Base-by-base conservation (phyloP, 2,113 vertebrate genomes). In the Tonatia bakeri region DNA sequence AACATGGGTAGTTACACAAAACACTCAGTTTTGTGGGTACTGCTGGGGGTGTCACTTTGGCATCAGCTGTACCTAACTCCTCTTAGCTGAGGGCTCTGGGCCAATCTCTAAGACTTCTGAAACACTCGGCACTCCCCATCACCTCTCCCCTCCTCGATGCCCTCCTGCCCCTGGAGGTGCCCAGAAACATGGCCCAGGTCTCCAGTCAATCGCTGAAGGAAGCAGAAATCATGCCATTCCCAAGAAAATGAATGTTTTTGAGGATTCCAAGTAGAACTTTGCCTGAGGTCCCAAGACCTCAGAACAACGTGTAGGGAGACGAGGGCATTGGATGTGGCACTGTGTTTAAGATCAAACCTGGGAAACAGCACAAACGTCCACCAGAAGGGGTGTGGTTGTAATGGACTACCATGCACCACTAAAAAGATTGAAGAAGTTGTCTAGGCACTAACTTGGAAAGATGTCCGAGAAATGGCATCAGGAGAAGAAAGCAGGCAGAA, bases 261-360 rank as follows among this genome's bases (percentile, higher is more conserved):
- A 95, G 40, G 36, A 88, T 73, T 80, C 64, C 36, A 85, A 87
- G n/a, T 88, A 73, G 94, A 91, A 50, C 5, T 31, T 94, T 38
- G 19, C 70, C 54, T 69, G 38, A 14, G 22, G 24, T 1, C 72
- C 56, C 64, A 73, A 61, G 54, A 64, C 7, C 38, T 92, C 47
- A 73, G 59, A 73, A 54, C 65, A 40, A 5, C 3, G 11, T 26
- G 31, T 3, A 26, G 16, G 47, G 36, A 11, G 11, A 56, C 31
- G 19, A 67, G 45, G 64, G 38, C 33, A 40, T 50, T n/a, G 70
- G 69, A 31, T 19, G 3, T 54, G 54, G 33, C 28, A 26, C 61
- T 83, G 16, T 72, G 69, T 65, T 16, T 72, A 47, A 91, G 72
- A 72, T 38, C 26, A 43, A 92, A 50, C 85, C 31, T 43, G 67